Evolutionary conservation across 2,113 vertebrate genomes (phyloP), one percentile per base, ranked within the genome.

Genomic region (Axis porcinus): DNA sequence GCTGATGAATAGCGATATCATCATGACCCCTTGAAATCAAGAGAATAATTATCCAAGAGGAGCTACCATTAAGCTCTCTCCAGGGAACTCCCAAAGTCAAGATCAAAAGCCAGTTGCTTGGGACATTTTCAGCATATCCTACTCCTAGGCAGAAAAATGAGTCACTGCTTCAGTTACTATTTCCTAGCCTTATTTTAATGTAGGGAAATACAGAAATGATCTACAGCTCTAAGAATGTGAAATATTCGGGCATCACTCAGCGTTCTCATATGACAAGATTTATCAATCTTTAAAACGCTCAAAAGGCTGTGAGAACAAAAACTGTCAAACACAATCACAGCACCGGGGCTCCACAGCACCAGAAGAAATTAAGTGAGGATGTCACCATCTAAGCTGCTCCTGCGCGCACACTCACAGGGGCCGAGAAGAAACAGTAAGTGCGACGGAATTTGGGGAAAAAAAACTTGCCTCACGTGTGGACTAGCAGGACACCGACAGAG

Each of bases 401-500:
- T 62, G 88, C 88, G 92, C 91, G 33, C 74, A 76, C 74, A 70
- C 95, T 96, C 92, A 84, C 78, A 83, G 70, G n/a, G 85, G 89
- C 90, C 14, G 36, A 64, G 97, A 97, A 95, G 54, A 95, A 95
- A 89, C 81, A 89, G 81, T 54, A 83, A 93, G 96, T 52, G 89
- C 52, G 52, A 28, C 8, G 12, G 62, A 87, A 74, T 78, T 92
- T 52, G 87, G 6, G 4, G 19, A 70, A 92, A 91, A 93, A 93
- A 86, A 28, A 36, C 81, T 78, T 40, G 98, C 98, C 94, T 98
- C 94, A 83, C 98, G 97, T 98, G 98, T 98, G 98, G 98, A 99
- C 98, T 90, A 79, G 98, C 97, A 97, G 96, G 98, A 98, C 98
- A 99, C 97, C 98, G 97, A 97, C 96, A 84, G 91, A 92, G 92